A percentile compares a stretch with the other conserved stretches of the same genome.
phyloP scores from a whole-genome alignment of 2,888 invertebrate genomes.

The Phaonia tiefii region DNA sequence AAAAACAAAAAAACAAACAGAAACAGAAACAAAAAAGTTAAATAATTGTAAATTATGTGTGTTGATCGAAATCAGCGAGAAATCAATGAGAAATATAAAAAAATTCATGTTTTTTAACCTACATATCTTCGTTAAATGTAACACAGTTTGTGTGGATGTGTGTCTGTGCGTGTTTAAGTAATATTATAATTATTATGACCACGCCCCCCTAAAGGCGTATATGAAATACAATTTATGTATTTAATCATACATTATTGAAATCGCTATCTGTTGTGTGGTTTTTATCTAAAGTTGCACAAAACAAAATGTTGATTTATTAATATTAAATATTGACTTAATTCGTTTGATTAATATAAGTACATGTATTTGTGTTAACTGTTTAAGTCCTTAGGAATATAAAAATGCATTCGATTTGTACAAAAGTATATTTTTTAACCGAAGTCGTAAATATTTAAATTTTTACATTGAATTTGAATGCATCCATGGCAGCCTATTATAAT shows the following conservation, averaged over 20 bases:
- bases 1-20: not conserved
- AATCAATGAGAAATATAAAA: not conserved
- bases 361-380: not conserved
- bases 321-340: constrained; percentile 9
- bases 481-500: too few species aligned
- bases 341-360: not conserved
- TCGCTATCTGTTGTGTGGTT: too few species aligned
- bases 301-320: not conserved
- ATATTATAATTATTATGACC: too few species aligned
- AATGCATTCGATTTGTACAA: not conserved
- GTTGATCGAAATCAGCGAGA: not conserved
- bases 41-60: constrained; percentile 27
- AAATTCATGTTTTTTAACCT: constrained; percentile 1
- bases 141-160: not conserved
- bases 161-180: too few species aligned
- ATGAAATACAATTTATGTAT: too few species aligned
- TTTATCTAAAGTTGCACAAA: too few species aligned
- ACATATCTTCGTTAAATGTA: not conserved
- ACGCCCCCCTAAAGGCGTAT: too few species aligned
- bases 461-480: not conserved
- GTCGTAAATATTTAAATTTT: not conserved
- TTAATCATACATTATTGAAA: too few species aligned
- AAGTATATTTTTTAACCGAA: not conserved
- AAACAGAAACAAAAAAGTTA: not conserved
- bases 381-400: not conserved